Conservation (phyloP, 2,797 vertebrate genomes). For the Epinephelus awoara region DNA sequence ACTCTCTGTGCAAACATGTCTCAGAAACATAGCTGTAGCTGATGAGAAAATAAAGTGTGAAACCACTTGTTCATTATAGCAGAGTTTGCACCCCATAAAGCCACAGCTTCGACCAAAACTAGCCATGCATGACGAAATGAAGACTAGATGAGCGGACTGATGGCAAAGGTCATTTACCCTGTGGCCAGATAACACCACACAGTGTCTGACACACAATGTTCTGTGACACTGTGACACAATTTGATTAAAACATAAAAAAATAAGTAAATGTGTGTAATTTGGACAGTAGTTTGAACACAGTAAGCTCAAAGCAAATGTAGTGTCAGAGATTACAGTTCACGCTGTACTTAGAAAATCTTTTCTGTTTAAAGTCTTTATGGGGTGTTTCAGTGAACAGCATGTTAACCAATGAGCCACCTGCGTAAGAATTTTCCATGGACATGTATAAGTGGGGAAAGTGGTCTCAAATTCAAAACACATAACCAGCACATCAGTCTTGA, state of each 20-base stretch:
- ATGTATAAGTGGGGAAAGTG: not conserved
- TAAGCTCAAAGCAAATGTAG: not conserved
- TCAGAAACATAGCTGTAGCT: not conserved
- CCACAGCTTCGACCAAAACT: not conserved
- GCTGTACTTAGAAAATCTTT: not conserved
- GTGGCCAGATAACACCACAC: not conserved
- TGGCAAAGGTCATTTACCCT: constrained; percentile 13
- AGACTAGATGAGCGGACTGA: not conserved
- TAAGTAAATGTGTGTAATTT: not conserved
- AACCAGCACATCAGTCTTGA: no score
- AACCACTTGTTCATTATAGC: not conserved
- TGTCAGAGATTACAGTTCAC: not conserved
- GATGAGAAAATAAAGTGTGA: not conserved
- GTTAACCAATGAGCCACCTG: not conserved
- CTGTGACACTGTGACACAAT: not conserved
- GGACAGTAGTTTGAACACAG: not conserved
- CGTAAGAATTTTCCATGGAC: not conserved
- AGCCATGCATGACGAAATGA: not conserved
- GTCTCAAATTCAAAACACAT: not conserved
- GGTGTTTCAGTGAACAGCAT: not conserved
- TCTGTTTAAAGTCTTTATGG: not conserved
- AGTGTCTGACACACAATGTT: not conserved
- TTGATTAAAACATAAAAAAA: no score
- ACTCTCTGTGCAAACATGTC: not conserved
- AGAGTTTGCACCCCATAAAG: not conserved